Percentiles rank a stretch among this genome's conserved stretches.
phyloP scores from a whole-genome alignment of 2,797 vertebrate genomes.

The Lophius americanus region DNA sequence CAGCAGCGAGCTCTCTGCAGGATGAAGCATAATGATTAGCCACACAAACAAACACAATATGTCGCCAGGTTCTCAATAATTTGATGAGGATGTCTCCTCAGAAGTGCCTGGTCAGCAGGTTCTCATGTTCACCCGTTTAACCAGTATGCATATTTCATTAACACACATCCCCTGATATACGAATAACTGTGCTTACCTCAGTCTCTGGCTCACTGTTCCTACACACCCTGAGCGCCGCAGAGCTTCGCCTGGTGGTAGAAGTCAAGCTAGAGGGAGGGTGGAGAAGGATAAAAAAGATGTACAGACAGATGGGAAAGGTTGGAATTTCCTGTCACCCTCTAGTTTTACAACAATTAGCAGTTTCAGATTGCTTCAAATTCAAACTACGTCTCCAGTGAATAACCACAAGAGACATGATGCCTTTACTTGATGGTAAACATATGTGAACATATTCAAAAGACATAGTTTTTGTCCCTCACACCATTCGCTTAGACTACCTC shows the following conservation, averaged over 20 bases:
- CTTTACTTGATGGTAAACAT: conserved; percentile 73
- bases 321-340: conserved; percentile 32
- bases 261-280: conserved; percentile 83
- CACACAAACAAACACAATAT: neutral
- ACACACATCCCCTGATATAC: conserved; percentile 3
- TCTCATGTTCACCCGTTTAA: conserved; percentile 4
- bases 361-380: conserved; percentile 46
- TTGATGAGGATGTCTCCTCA: too few relatives aligned
- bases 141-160: conserved; percentile 25
- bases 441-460: conserved; percentile 59
- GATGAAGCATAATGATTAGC: conserved; percentile 36
- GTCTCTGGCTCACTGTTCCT: conserved; percentile 86
- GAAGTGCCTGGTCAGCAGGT: neutral
- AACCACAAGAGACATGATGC: conserved; percentile 68
- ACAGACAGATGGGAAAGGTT: conserved; percentile 31
- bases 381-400: conserved; percentile 42
- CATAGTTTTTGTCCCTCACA: conserved; percentile 30
- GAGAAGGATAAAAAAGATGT: conserved; percentile 13
- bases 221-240: conserved; percentile 89
- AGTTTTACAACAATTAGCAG: conserved; percentile 53
- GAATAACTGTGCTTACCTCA: conserved; percentile 81
- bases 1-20: conserved; percentile 94
- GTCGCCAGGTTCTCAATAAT: conserved; percentile 5
- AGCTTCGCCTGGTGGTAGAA: conserved; percentile 93
- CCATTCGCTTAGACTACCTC: conserved; percentile 22